These are phyloP conservation scores for Phalanger gymnotis DNA, from an alignment of 2,797 vertebrate species.

Conservation along the genomic window DNA sequence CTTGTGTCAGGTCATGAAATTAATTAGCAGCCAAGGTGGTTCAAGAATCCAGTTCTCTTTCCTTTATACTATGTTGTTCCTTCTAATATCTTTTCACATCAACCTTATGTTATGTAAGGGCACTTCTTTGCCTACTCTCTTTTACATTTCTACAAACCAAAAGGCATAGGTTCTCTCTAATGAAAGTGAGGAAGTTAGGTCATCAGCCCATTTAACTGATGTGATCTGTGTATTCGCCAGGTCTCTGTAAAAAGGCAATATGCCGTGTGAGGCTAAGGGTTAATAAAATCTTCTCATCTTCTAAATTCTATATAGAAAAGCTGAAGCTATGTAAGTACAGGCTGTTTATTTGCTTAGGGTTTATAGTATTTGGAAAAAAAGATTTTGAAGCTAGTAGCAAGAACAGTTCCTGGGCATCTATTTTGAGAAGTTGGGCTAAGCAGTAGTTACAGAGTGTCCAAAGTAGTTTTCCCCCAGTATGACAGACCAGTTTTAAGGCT, in stretches of 20 bases:
- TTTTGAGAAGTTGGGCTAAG: not conserved
- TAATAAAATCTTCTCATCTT: not conserved
- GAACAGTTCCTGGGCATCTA: not conserved
- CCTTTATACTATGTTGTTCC: not conserved
- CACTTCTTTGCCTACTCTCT: not conserved
- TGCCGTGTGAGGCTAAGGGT: not conserved
- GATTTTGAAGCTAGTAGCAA: not conserved
- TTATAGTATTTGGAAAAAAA: not conserved
- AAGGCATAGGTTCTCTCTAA: not conserved
- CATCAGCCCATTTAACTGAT: not conserved
- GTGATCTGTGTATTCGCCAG: not conserved
- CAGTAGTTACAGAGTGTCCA: not conserved
- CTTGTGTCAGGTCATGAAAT: not conserved
- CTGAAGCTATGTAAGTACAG: not conserved
- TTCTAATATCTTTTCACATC: not conserved
- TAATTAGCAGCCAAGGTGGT: not conserved
- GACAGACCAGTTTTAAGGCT: not conserved
- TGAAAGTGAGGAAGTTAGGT: not conserved
- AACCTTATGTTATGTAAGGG: not conserved
- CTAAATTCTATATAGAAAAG: not conserved
- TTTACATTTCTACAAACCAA: not conserved
- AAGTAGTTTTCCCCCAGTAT: not conserved
- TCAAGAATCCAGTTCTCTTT: not conserved
- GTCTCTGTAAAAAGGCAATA: not conserved
- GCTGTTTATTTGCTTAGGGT: not conserved